A percentile compares a stretch with the other conserved stretches of the same genome.
These are phyloP conservation scores for Caenorhabditis brenneri DNA, from an alignment of 1,140 invertebrate species.

Conservation along the genomic window DNA sequence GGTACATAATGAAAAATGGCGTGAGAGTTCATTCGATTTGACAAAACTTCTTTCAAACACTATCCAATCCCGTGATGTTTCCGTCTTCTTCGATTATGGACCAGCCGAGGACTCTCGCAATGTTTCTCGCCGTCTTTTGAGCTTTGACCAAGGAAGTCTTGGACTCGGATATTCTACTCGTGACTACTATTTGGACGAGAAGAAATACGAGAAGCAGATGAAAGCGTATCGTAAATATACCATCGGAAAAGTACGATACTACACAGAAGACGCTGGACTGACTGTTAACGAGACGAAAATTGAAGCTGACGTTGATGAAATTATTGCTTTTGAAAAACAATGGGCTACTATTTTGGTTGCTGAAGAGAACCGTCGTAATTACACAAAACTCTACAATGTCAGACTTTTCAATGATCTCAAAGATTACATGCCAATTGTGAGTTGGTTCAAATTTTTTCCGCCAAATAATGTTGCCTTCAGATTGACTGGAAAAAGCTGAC, in stretches of 20 bases:
- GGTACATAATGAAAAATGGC: constrained; percentile 58
- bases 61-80: constrained; percentile 50
- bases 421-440: constrained; percentile 52
- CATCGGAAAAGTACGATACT: constrained; percentile 56
- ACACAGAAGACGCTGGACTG: constrained; percentile 61
- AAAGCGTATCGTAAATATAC: constrained; percentile 64
- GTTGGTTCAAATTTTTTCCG: not conserved
- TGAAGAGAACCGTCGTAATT: constrained; percentile 66
- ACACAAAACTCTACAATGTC: constrained; percentile 64
- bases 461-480: constrained; percentile 58
- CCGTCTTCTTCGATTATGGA: constrained; percentile 60
- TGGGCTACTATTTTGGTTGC: constrained; percentile 64
- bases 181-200: constrained; percentile 70
- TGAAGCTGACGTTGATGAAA: constrained; percentile 57
- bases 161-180: constrained; percentile 62
- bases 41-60: constrained; percentile 57
- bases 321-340: constrained; percentile 65
- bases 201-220: constrained; percentile 66
- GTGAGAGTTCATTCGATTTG: constrained; percentile 55
- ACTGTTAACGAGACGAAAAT: constrained; percentile 54
- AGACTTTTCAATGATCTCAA: constrained; percentile 56
- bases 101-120: constrained; percentile 58
- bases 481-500: constrained; percentile 59
- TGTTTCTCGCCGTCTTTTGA: constrained; percentile 56
- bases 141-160: constrained; percentile 66